A percentile compares a stretch with the other conserved stretches of the same genome.
Conservation (phyloP, 2,797 vertebrate species). For the Gorsachius magnificus region DNA sequence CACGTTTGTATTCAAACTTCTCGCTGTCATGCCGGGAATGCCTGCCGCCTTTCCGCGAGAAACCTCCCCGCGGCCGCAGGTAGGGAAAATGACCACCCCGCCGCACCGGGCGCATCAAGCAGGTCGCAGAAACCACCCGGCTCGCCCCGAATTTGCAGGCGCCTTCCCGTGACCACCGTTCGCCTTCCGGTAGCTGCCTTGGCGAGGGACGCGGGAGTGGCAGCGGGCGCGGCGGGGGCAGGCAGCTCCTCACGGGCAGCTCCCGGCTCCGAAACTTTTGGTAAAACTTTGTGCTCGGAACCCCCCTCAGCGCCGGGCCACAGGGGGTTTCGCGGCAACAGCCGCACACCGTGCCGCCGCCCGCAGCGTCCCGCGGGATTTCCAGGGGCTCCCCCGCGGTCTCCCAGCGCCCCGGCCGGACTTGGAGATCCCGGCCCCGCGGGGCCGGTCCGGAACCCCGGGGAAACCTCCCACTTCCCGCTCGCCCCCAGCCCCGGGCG, state of each 20-base stretch:
- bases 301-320: not conserved
- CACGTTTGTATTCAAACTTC: not conserved
- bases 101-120: not conserved
- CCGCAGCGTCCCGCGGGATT: not conserved
- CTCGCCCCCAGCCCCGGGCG: not conserved
- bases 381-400: not conserved
- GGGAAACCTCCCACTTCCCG: not conserved
- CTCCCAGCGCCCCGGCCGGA: not conserved
- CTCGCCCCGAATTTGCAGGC: not conserved
- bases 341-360: not conserved
- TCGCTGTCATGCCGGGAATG: not conserved
- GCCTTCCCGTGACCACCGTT: not conserved
- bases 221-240: not conserved
- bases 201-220: not conserved
- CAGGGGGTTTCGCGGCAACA: not conserved
- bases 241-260: not conserved
- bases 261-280: not conserved
- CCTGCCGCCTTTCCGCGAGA: not conserved
- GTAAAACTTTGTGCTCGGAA: not conserved
- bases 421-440: not conserved
- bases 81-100: not conserved
- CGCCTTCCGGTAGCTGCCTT: not conserved
- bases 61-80: not conserved
- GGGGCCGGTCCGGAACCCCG: not conserved
- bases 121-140: not conserved